phyloP scores from a whole-genome alignment of 2,888 invertebrate species.

The Drosophila vallismaia region DNA sequence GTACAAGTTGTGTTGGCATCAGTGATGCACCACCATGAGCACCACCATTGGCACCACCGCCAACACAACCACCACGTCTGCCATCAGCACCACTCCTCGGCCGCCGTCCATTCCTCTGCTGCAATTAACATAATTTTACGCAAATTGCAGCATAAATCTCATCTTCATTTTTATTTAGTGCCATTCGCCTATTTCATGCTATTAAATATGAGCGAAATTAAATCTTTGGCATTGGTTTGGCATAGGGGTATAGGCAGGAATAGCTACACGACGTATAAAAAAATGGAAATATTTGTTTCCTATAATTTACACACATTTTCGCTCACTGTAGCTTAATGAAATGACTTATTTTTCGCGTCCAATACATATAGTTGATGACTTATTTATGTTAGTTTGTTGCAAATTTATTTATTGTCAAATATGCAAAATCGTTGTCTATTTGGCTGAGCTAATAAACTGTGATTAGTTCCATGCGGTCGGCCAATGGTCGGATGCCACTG shows the following conservation, averaged over 20 bases:
- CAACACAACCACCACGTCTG: constrained; percentile 7
- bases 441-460: constrained; percentile 56
- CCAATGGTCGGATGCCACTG: constrained; percentile 51
- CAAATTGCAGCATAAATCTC: constrained; percentile 76
- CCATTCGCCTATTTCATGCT: constrained; percentile 60
- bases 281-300: neutral
- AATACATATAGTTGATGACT: constrained; percentile 60
- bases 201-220: constrained; percentile 67
- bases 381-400: constrained; percentile 64
- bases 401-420: constrained; percentile 52
- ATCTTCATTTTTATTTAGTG: constrained; percentile 64
- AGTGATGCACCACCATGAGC: constrained; percentile 21
- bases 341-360: constrained; percentile 14
- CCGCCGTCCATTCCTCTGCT: neutral
- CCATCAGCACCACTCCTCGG: neutral
- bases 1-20: constrained; percentile 15
- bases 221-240: constrained; percentile 47
- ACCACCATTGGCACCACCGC: constrained; percentile 22
- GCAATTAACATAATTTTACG: constrained; percentile 76
- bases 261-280: neutral
- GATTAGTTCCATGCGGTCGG: constrained; percentile 63
- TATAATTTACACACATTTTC: neutral
- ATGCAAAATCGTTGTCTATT: constrained; percentile 31
- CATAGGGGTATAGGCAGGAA: neutral
- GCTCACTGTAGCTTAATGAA: constrained; percentile 39